Evolutionary conservation across 2,113 vertebrate genomes (phyloP), one percentile per base, ranked within the genome.

Genomic region (Callaeas wilsoni): DNA sequence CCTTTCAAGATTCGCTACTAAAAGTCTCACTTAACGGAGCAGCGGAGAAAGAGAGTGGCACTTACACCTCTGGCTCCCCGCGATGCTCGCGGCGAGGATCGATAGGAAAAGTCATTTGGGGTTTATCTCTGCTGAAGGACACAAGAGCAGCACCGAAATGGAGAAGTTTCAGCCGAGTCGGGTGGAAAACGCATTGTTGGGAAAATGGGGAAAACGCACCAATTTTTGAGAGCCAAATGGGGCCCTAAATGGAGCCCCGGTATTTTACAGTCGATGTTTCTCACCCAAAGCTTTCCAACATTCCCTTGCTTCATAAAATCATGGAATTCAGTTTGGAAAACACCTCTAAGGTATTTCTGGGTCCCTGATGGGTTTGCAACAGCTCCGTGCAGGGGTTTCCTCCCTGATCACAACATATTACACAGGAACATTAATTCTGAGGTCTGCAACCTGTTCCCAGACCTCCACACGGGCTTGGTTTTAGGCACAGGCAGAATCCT

Each of bases 1-100:
- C 50, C 52, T 96, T 87, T 91, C 80, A 83, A 85, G 94, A 90
- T 62, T 65, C 6, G 49, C 89, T 68, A 41, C n/a, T 17, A 44
- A 70, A 88, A 88, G 70, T 85, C 90, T 96, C 92, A 91, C 88
- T 97, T 97, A 95, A 94, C 56, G 55, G 87, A 97, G 94, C 89
- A 25, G 87, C 3, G 3, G 9, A 78, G 89, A 47, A 56, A 68
- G 69, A 97, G 77, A 88, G 81, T 12, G 63, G 88, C 87, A 60
- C 90, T 83, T 53, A 46, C 59, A 81, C 47, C 82, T 71, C 64
- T 15, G 68, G 73, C 55, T 89, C 85, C 94, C 93, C 8, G 7
- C 32, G 8, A 37, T 0, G 35, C 64, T 71, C 32, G 2, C 30
- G 27, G 95, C 3, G 73, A 94, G 60, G 81, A 95, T 89, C 32